These are phyloP conservation scores for Anastatus disparis DNA, from an alignment of 1,140 invertebrate genomes.

Conservation along the genomic window DNA sequence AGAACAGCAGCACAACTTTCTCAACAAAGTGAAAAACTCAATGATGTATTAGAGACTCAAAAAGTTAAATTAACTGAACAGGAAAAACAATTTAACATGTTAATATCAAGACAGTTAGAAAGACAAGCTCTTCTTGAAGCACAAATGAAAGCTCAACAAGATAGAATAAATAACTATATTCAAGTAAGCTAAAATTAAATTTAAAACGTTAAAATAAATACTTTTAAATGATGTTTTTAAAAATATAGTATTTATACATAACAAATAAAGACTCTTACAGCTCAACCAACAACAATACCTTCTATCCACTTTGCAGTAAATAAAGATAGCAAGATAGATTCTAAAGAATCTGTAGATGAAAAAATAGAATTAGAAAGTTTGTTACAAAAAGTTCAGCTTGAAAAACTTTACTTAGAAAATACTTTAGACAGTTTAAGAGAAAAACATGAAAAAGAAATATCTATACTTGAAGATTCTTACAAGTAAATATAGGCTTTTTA, in stretches of 20 bases:
- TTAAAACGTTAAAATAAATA: slow-evolving; percentile 21
- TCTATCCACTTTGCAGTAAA: slow-evolving; percentile 26
- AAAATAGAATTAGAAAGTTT: slow-evolving; percentile 48
- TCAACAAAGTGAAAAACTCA: slow-evolving; percentile 56
- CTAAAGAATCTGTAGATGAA: slow-evolving; percentile 38
- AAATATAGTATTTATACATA: slow-evolving; percentile 1
- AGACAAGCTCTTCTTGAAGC: slow-evolving; percentile 55
- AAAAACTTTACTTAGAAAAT: slow-evolving; percentile 57
- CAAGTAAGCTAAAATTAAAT: slow-evolving; percentile 47
- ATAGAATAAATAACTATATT: slow-evolving; percentile 56
- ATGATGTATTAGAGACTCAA: slow-evolving; percentile 49
- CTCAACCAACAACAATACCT: slow-evolving; percentile 49
- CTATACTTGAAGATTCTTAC: slow-evolving; percentile 58
- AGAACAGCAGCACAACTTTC: slow-evolving; percentile 52
- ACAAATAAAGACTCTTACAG: slow-evolving; percentile 50
- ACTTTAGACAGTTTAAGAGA: slow-evolving; percentile 55
- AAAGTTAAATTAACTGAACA: slow-evolving; percentile 50
- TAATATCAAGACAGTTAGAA: slow-evolving; percentile 56
- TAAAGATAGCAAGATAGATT: slow-evolving; percentile 33
- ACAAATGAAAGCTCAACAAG: slow-evolving; percentile 61
- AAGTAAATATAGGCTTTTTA: slow-evolving; percentile 50
- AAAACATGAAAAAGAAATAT: slow-evolving; percentile 58
- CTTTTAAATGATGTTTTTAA: background rate
- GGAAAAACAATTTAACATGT: slow-evolving; percentile 56
- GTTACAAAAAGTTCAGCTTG: slow-evolving; percentile 53